phyloP scores from a whole-genome alignment of 2,888 invertebrate genomes.

The Eledone cirrhosa region DNA sequence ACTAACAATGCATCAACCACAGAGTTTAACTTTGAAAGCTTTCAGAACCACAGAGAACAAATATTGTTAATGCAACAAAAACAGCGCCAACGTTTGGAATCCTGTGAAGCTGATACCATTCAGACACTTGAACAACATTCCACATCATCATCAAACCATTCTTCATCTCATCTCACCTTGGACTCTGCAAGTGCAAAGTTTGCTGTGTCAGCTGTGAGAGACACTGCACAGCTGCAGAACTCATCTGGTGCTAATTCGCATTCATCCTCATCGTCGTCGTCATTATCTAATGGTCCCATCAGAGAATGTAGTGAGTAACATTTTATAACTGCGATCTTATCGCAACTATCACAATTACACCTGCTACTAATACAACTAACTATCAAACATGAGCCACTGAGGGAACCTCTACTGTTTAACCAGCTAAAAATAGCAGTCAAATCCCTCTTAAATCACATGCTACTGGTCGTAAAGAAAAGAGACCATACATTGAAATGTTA shows the following conservation, averaged over 20 bases:
- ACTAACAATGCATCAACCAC: constrained; percentile 32
- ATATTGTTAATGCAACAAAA: constrained; percentile 67
- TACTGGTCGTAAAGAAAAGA: too few relatives aligned
- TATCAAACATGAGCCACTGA: too few relatives aligned
- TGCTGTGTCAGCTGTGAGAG: constrained; percentile 65
- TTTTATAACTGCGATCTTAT: too few relatives aligned
- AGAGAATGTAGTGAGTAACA: constrained; percentile 29
- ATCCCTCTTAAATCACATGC: too few relatives aligned
- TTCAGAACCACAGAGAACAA: constrained; percentile 65
- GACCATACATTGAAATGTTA: too few relatives aligned
- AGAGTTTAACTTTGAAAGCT: constrained; percentile 65
- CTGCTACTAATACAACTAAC: too few relatives aligned
- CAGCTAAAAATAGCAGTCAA: too few relatives aligned
- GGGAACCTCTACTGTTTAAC: too few relatives aligned
- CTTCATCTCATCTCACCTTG: constrained; percentile 64
- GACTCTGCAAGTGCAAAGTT: constrained; percentile 66
- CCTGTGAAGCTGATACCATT: constrained; percentile 50
- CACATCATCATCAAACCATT: constrained; percentile 58
- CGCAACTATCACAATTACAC: too few relatives aligned
- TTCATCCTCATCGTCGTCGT: constrained; percentile 38
- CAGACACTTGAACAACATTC: constrained; percentile 50
- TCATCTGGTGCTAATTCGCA: constrained; percentile 49
- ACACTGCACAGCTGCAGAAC: constrained; percentile 50
- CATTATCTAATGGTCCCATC: constrained; percentile 38
- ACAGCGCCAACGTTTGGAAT: constrained; percentile 59